Conservation (phyloP, 2,888 invertebrate species). For the Gisinianus flammeolus region DNA sequence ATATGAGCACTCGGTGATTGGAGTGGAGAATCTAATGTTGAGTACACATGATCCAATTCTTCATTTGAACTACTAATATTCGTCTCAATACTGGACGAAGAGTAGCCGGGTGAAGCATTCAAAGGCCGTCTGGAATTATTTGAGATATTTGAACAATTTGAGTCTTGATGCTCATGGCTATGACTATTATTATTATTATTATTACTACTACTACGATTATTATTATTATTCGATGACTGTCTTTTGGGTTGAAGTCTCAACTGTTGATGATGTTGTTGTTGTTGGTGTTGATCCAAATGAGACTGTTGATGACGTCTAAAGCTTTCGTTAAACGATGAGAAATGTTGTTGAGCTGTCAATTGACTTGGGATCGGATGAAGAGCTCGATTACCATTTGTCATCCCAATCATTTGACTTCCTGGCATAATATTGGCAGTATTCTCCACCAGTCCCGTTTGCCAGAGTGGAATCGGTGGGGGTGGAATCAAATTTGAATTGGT, state of each 20-base stretch:
- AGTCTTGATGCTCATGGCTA: conserved; percentile 50
- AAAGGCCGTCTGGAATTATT: conserved; percentile 50
- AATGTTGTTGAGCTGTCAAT: background rate
- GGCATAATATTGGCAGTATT: background rate
- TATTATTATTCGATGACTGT: background rate
- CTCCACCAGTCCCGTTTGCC: background rate
- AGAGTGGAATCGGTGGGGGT: conserved; percentile 9
- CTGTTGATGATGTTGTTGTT: conserved; percentile 27
- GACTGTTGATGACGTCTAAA: conserved; percentile 39
- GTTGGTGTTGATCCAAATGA: conserved; percentile 18
- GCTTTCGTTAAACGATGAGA: conserved; percentile 35
- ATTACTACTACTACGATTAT: background rate
- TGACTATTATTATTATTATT: conserved; percentile 37
- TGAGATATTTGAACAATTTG: conserved; percentile 49
- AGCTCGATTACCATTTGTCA: background rate
- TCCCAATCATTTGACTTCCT: background rate
- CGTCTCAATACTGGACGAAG: conserved; percentile 52
- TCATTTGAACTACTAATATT: conserved; percentile 48
- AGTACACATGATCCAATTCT: conserved; percentile 57
- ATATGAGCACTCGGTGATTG: conserved; percentile 44
- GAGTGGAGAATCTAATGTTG: conserved; percentile 54
- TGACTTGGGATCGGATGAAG: conserved; percentile 5
- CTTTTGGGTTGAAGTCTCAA: conserved; percentile 9
- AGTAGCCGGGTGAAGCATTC: conserved; percentile 43
- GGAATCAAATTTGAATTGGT: background rate